phyloP scores from a whole-genome alignment of 1,140 invertebrate species.

The Zeugodacus cucurbitae region DNA sequence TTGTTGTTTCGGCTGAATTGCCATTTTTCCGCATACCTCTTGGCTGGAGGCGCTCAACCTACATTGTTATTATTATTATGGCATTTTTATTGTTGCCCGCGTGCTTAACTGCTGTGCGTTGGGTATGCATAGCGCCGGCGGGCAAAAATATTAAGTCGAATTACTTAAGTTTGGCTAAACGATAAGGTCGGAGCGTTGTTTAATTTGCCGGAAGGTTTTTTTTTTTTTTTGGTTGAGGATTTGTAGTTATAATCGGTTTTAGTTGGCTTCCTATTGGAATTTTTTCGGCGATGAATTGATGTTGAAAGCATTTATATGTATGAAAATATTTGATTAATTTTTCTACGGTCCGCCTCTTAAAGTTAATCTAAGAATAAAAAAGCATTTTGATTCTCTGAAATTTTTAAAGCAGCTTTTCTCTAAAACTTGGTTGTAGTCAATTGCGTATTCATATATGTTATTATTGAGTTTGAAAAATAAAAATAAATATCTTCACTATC shows the following conservation, averaged over 20 bases:
- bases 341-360: not conserved
- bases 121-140: not conserved
- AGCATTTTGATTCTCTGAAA: no score
- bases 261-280: not conserved
- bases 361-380: no score
- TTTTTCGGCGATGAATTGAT: not conserved
- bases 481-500: no score
- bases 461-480: no score
- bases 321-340: not conserved
- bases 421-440: no score
- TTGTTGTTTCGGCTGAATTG: constrained; percentile 1
- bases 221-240: not conserved
- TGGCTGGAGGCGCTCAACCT: not conserved
- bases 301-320: not conserved
- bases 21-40: not conserved
- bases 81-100: not conserved
- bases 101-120: not conserved
- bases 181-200: not conserved
- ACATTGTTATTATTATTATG: constrained; percentile 29
- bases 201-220: not conserved
- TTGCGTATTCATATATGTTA: no score
- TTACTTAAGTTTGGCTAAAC: not conserved
- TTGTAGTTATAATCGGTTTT: not conserved
- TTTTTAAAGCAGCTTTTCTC: no score
- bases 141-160: not conserved